phyloP scores from a whole-genome alignment of 2,888 invertebrate genomes.

The Aelia acuminata region DNA sequence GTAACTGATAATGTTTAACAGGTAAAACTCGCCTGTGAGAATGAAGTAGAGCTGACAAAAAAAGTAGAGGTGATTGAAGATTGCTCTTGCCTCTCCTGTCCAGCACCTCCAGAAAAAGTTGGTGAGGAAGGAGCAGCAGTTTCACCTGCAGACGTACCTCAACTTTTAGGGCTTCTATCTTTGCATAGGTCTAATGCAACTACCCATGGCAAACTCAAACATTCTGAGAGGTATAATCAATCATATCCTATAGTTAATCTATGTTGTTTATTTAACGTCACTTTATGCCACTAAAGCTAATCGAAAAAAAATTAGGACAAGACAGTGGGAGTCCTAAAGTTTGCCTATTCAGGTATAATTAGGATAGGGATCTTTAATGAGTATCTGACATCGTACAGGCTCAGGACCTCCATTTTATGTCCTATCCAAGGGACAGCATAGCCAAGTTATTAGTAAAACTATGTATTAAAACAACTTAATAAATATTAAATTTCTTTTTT shows the following conservation, averaged over 20 bases:
- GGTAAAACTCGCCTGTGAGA: constrained; percentile 63
- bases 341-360: too few relatives aligned
- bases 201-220: constrained; percentile 43
- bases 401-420: too few relatives aligned
- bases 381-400: too few relatives aligned
- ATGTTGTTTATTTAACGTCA: too few relatives aligned
- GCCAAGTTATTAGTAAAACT: too few relatives aligned
- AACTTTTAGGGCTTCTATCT: constrained; percentile 62
- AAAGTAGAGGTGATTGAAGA: constrained; percentile 78
- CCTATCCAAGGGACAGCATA: too few relatives aligned
- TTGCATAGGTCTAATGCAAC: constrained; percentile 53
- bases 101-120: constrained; percentile 41
- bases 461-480: too few relatives aligned
- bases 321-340: too few relatives aligned
- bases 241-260: background rate
- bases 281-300: too few relatives aligned
- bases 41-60: constrained; percentile 73
- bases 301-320: too few relatives aligned
- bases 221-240: constrained; percentile 48
- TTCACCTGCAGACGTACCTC: constrained; percentile 60
- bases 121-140: constrained; percentile 49
- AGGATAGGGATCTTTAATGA: too few relatives aligned
- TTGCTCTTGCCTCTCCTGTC: constrained; percentile 75
- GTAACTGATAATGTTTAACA: background rate
- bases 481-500: too few relatives aligned